Percentiles rank a stretch among this genome's conserved stretches.
Conservation (phyloP, 2,113 vertebrate genomes). For the Clarias gariepinus region DNA sequence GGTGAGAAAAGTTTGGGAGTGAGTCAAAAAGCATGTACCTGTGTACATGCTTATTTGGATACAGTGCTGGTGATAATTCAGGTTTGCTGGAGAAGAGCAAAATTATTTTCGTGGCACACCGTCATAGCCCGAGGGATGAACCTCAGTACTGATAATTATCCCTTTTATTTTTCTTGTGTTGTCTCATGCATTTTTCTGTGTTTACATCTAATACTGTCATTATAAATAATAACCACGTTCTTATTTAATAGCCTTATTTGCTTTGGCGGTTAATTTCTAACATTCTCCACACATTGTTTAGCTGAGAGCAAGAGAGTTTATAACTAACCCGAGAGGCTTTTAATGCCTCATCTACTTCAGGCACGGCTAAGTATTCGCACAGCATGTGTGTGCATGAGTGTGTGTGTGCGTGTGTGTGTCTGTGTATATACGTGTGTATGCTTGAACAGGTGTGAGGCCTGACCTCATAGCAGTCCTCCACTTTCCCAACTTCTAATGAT, state of each 20-base stretch:
- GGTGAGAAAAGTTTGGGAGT: constrained; percentile 25
- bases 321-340: constrained; percentile 33
- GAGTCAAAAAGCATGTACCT: not conserved
- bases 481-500: constrained; percentile 22
- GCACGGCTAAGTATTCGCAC: not conserved
- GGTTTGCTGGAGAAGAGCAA: not conserved
- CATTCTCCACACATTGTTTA: not conserved
- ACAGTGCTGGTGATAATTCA: not conserved
- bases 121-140: not conserved
- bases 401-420: not conserved
- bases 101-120: not conserved
- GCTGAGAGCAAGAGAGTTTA: constrained; percentile 12
- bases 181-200: not conserved
- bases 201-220: not conserved
- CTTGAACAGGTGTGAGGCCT: constrained; percentile 27
- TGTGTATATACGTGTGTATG: constrained; percentile 20
- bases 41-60: not conserved
- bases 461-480: constrained; percentile 13
- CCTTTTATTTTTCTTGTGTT: not conserved
- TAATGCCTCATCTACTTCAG: constrained; percentile 29
- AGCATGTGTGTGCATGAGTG: constrained; percentile 22
- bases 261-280: not conserved
- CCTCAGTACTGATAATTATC: not conserved
- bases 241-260: not conserved
- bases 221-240: constrained; percentile 1